Conservation (phyloP, 2,797 vertebrate genomes). For the Ammospiza maritima region DNA sequence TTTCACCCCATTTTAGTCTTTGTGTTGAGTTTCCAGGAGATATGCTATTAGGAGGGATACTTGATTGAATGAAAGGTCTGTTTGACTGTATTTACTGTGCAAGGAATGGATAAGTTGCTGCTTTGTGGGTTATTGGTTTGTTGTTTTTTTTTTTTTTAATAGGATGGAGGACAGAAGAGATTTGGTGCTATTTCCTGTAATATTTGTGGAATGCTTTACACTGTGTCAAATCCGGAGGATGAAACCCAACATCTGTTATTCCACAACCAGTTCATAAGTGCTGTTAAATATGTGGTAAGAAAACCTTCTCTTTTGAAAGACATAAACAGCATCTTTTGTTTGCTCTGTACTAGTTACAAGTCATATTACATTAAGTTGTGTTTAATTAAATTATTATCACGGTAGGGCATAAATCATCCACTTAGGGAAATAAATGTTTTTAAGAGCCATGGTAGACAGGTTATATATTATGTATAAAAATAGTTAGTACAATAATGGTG, state of each 20-base stretch:
- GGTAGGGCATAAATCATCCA: not conserved
- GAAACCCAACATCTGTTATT: constrained; percentile 97
- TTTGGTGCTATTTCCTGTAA: constrained; percentile 94
- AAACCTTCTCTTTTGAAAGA: constrained; percentile 27
- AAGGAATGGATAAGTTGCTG: not conserved
- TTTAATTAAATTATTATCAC: not conserved
- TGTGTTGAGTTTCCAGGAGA: not conserved
- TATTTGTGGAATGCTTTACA: constrained; percentile 98
- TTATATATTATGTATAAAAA: not conserved
- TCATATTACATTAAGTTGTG: not conserved
- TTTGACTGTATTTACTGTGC: not conserved
- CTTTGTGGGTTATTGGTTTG: not conserved
- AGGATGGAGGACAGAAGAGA: constrained; percentile 95
- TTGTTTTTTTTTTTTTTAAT: not conserved
- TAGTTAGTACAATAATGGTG: not conserved
- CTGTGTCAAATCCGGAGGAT: constrained; percentile 94
- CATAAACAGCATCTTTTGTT: not conserved
- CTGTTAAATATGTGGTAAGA: constrained; percentile 98
- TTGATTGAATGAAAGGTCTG: not conserved
- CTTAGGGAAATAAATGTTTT: not conserved
- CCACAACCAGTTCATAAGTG: constrained; percentile 98
- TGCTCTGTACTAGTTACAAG: not conserved
- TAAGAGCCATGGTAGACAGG: not conserved
- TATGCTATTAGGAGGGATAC: not conserved
- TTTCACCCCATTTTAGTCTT: not conserved